These are phyloP conservation scores for Gouania willdenowi DNA, from an alignment of 2,797 vertebrate genomes.

Conservation along the genomic window DNA sequence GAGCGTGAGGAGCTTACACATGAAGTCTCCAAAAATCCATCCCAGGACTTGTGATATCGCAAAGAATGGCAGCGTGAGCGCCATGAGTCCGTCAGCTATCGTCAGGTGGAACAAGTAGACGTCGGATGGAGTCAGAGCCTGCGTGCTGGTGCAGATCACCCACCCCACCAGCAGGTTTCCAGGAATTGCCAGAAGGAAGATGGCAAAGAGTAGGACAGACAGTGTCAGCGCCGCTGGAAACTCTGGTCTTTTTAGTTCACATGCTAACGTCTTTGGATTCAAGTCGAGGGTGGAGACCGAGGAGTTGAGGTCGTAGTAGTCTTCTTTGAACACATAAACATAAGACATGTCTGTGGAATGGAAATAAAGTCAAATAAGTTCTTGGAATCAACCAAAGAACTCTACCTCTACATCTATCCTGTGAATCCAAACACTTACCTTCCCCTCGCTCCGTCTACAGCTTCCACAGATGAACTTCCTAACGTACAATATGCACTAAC, in stretches of 20 bases:
- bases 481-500: too few relatives aligned
- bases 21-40: conserved; percentile 71
- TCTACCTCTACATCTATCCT: too few relatives aligned
- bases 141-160: conserved; percentile 59
- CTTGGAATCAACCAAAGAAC: too few relatives aligned
- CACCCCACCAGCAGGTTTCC: conserved; percentile 72
- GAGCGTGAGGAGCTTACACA: conserved; percentile 70
- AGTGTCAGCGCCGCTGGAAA: neutral
- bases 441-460: too few relatives aligned
- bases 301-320: conserved; percentile 3
- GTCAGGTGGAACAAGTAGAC: conserved; percentile 77
- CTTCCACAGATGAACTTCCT: too few relatives aligned
- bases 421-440: too few relatives aligned
- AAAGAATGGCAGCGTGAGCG: conserved; percentile 69
- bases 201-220: conserved; percentile 27
- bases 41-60: conserved; percentile 25
- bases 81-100: conserved; percentile 70
- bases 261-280: neutral
- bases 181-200: conserved; percentile 70
- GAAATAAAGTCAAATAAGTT: too few relatives aligned
- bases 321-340: rapidly evolving
- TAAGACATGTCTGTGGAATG: conserved; percentile 19
- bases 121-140: conserved; percentile 62
- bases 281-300: rapidly evolving
- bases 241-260: neutral